phyloP scores from a whole-genome alignment of 2,113 vertebrate genomes.

The Platysternon megacephalum region DNA sequence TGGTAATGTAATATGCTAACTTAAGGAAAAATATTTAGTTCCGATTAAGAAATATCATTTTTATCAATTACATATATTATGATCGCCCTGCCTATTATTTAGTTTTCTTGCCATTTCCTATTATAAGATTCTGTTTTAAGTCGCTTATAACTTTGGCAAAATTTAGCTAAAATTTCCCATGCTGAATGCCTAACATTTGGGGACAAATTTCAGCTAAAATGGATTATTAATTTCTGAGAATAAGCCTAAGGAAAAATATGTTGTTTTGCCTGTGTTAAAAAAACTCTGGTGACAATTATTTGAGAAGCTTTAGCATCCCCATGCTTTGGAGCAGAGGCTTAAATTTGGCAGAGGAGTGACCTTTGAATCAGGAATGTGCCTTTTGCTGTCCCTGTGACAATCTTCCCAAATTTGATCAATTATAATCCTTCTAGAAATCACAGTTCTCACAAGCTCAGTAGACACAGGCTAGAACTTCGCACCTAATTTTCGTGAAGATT shows the following conservation, averaged over 20 bases:
- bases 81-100: too few species aligned
- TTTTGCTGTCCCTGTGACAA: too few species aligned
- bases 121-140: neutral
- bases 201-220: neutral
- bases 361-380: neutral
- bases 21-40: neutral
- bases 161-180: neutral
- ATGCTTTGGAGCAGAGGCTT: neutral
- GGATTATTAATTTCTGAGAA: neutral
- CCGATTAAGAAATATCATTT: neutral
- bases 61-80: neutral
- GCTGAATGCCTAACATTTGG: neutral
- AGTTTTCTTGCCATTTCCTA: neutral
- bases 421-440: too few species aligned
- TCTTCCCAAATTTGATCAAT: too few species aligned
- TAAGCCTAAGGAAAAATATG: neutral
- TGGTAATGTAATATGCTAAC: neutral
- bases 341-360: neutral
- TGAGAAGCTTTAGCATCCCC: neutral
- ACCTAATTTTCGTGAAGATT: too few species aligned
- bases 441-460: too few species aligned
- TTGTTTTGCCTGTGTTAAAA: neutral
- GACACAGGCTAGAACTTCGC: too few species aligned
- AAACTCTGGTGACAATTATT: neutral
- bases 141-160: neutral